A percentile compares a stretch with the other conserved stretches of the same genome.
Conservation (phyloP, 30 jellyfish, hydroid and myxozoan species). For the Aurelia aurita complex sp. Pacific region DNA sequence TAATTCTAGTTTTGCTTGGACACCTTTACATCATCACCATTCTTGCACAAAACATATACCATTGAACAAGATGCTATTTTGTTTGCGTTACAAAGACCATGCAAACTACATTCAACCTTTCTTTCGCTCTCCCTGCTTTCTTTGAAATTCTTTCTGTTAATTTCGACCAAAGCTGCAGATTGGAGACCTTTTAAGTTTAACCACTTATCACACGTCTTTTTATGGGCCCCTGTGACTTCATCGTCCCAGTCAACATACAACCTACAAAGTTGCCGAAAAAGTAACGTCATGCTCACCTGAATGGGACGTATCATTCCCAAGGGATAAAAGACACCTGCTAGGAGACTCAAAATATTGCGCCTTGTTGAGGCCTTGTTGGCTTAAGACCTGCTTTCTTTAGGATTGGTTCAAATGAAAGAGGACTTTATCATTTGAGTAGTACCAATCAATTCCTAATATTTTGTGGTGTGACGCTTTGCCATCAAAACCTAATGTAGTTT, state of each 20-base stretch:
- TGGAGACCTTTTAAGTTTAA: neutral
- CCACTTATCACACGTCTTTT: conserved; percentile 4
- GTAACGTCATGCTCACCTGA: neutral
- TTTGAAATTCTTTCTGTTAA: conserved; percentile 3
- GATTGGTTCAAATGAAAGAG: conserved; percentile 4
- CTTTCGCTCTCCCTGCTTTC: neutral
- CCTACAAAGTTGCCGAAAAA: conserved; percentile 25
- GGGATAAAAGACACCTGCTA: conserved; percentile 38
- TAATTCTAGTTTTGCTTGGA: conserved; percentile 42
- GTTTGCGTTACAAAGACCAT: conserved; percentile 28
- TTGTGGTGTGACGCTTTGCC: conserved; percentile 12
- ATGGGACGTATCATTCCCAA: conserved; percentile 26
- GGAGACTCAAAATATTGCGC: conserved; percentile 14
- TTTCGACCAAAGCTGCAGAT: neutral
- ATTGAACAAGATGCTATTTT: conserved; percentile 29
- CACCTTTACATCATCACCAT: conserved; percentile 14
- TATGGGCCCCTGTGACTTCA: conserved; percentile 9
- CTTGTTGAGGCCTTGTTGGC: conserved; percentile 18
- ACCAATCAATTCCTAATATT: conserved; percentile 33
- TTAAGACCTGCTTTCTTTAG: neutral
- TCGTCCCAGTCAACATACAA: conserved; percentile 24
- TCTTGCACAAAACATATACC: conserved; percentile 19
- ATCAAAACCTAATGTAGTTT: conserved; percentile 4
- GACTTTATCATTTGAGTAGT: conserved; percentile 18
- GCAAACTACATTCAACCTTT: conserved; percentile 17